phyloP scores from a whole-genome alignment of 2,797 vertebrate species.

The Gambelia wislizenii region DNA sequence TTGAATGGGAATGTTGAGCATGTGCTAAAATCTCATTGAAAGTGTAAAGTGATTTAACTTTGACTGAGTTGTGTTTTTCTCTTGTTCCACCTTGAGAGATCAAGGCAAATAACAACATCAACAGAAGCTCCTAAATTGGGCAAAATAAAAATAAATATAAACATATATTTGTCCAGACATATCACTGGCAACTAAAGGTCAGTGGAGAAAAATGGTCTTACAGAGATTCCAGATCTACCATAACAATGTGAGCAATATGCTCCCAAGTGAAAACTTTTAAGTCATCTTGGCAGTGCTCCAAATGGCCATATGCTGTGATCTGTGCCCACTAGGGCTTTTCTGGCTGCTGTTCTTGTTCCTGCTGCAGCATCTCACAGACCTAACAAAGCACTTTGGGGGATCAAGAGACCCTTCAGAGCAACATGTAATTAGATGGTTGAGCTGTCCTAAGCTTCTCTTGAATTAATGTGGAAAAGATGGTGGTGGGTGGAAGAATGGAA shows the following conservation, averaged over 20 bases:
- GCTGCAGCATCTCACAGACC: not conserved
- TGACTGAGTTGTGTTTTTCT: not conserved
- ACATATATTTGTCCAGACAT: not conserved
- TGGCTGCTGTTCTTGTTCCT: not conserved
- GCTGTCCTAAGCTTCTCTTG: not conserved
- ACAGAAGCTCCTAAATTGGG: not conserved
- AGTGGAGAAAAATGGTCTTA: not conserved
- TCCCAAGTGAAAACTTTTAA: not conserved
- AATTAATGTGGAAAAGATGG: not conserved
- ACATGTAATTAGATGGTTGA: not conserved
- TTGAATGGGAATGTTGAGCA: not conserved
- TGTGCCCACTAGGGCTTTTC: not conserved
- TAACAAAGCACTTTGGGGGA: not conserved
- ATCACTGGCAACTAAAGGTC: not conserved
- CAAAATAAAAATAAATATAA: not conserved
- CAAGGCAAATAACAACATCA: conserved; percentile 1
- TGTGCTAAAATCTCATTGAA: not conserved
- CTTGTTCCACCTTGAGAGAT: not conserved
- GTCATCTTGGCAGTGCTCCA: not conserved
- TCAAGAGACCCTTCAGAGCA: not conserved
- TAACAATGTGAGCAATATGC: not conserved
- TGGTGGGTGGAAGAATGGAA: not conserved
- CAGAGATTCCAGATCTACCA: not conserved
- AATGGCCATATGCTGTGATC: not conserved
- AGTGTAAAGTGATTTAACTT: not conserved